These are phyloP conservation scores for Leptinotarsa tumamoca DNA, from an alignment of 2,888 invertebrate species.

Conservation along the genomic window DNA sequence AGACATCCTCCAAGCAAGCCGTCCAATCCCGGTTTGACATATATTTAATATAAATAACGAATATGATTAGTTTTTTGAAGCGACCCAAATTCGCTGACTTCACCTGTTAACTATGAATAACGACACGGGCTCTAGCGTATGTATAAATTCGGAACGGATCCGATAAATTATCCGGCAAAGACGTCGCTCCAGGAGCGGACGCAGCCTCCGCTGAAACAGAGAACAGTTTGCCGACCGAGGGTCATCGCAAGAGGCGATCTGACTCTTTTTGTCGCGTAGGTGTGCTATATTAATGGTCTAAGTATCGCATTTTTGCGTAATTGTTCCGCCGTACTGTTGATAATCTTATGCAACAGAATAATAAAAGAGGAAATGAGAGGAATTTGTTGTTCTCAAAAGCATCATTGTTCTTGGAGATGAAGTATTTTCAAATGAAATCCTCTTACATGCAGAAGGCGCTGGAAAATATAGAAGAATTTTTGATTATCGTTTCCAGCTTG, in stretches of 20 bases:
- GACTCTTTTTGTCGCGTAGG: conserved; percentile 46
- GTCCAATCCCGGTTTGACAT: not conserved
- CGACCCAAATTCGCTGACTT: conserved; percentile 47
- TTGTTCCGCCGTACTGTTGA: not conserved
- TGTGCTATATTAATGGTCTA: conserved; percentile 43
- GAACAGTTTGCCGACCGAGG: conserved; percentile 50
- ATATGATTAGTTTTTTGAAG: conserved; percentile 25
- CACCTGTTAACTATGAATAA: conserved; percentile 60
- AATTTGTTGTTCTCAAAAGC: not conserved
- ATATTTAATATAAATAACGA: conserved; percentile 6
- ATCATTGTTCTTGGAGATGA: not conserved
- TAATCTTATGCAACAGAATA: conserved; percentile 1
- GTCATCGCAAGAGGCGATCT: conserved; percentile 41
- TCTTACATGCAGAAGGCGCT: no score
- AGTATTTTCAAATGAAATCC: no score
- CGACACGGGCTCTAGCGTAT: conserved; percentile 59
- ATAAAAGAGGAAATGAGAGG: not conserved
- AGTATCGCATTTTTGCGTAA: conserved; percentile 19
- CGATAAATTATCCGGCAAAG: conserved; percentile 60
- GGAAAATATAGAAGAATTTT: no score
- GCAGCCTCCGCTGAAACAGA: conserved; percentile 48
- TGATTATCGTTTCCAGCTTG: no score
- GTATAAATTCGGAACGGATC: conserved; percentile 62
- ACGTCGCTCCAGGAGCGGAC: conserved; percentile 54
- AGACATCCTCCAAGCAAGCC: not conserved